Percentiles rank a stretch among this genome's conserved stretches.
These are phyloP conservation scores for Drosophila equinoxialis DNA, from an alignment of 1,140 invertebrate species.

Conservation along the genomic window DNA sequence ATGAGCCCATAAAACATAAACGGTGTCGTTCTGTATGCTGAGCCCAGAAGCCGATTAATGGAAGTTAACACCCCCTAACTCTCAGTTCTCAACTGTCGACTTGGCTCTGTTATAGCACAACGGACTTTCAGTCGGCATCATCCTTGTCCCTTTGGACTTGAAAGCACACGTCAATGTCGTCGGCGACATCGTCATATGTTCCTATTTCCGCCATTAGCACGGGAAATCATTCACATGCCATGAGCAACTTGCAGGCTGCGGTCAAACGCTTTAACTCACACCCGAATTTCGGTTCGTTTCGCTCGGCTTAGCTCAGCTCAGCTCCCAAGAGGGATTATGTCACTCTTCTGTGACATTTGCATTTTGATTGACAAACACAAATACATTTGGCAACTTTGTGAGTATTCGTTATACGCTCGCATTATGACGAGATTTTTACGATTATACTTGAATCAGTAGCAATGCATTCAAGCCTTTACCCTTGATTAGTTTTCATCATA, in stretches of 20 bases:
- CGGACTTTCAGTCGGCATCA: conserved; percentile 21
- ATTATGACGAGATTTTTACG: conserved; percentile 47
- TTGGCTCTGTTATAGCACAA: neutral
- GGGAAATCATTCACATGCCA: conserved; percentile 64
- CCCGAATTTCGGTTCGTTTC: conserved; percentile 67
- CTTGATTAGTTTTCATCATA: neutral
- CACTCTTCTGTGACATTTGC: conserved; percentile 80
- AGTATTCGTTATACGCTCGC: conserved; percentile 12
- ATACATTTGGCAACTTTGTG: conserved; percentile 66
- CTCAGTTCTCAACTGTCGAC: neutral
- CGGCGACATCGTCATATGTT: conserved; percentile 61
- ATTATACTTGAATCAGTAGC: conserved; percentile 53
- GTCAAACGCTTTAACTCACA: conserved; percentile 78
- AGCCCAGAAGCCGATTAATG: conserved; percentile 72
- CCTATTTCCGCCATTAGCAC: conserved; percentile 54
- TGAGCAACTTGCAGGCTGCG: conserved; percentile 41
- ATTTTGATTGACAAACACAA: conserved; percentile 82
- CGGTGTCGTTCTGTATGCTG: conserved; percentile 60
- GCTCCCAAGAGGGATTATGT: conserved; percentile 82
- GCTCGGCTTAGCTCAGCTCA: conserved; percentile 74
- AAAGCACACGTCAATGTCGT: conserved; percentile 36
- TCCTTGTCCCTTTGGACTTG: neutral
- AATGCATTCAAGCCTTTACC: conserved; percentile 13
- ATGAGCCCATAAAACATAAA: conserved; percentile 80
- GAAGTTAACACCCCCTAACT: conserved; percentile 68